A percentile compares a stretch with the other conserved stretches of the same genome.
phyloP scores from a whole-genome alignment of 2,797 vertebrate genomes.

The Chelon labrosus region DNA sequence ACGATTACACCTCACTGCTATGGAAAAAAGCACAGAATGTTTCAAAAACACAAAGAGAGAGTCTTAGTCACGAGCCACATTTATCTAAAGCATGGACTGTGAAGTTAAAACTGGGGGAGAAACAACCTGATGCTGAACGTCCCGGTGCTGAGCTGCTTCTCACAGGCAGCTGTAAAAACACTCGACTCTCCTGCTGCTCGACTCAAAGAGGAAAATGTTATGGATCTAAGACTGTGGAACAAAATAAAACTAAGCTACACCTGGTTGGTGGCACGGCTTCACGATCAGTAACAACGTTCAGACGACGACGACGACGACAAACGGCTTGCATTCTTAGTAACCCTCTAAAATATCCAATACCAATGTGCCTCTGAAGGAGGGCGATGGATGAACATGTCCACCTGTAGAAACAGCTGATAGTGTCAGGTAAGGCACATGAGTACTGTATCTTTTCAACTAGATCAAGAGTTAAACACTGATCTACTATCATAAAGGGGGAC shows the following conservation, averaged over 20 bases:
- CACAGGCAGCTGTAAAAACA: too few relatives aligned
- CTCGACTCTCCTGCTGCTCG: neutral
- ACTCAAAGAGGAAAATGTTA: conserved; percentile 28
- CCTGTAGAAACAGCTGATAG: conserved; percentile 72
- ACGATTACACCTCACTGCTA: conserved; percentile 78
- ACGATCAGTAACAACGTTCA: conserved; percentile 42
- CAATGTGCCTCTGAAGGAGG: conserved; percentile 57
- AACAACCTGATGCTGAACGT: conserved; percentile 81
- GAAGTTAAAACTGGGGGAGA: conserved; percentile 80
- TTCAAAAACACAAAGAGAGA: conserved; percentile 89
- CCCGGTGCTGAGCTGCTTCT: too few relatives aligned
- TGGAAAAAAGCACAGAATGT: conserved; percentile 81
- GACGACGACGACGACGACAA: conserved; percentile 36
- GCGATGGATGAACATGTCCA: conserved; percentile 51
- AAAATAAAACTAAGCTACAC: conserved; percentile 27
- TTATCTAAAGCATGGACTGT: conserved; percentile 44
- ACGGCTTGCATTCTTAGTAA: conserved; percentile 26
- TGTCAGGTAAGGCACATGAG: conserved; percentile 94
- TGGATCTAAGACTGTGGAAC: conserved; percentile 24
- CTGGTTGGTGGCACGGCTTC: conserved; percentile 44
- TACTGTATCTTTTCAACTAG: conserved; percentile 85
- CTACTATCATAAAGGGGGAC: conserved; percentile 79
- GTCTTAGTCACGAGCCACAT: conserved; percentile 90
- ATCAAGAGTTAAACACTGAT: conserved; percentile 79
- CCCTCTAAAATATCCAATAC: conserved; percentile 28